A percentile compares a stretch with the other conserved stretches of the same genome.
phyloP scores from a whole-genome alignment of 2,113 vertebrate species.

The Siphamia tubifer region DNA sequence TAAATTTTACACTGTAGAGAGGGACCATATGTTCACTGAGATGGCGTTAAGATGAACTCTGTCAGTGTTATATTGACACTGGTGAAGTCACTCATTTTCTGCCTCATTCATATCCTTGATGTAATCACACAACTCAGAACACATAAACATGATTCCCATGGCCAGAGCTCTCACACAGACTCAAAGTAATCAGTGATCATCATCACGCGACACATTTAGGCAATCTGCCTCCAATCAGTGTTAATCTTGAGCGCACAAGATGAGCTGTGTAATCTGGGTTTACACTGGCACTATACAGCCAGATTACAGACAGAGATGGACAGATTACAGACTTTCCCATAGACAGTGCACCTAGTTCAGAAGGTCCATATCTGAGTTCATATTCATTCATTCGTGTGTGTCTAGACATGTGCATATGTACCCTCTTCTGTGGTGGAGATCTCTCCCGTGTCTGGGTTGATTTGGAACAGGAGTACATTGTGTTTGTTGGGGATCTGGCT shows the following conservation, averaged over 20 bases:
- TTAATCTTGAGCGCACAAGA: slow-evolving; percentile 53
- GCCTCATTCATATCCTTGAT: no score
- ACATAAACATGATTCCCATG: not conserved
- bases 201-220: slow-evolving; percentile 50
- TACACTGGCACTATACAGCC: slow-evolving; percentile 37
- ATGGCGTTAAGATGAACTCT: no score
- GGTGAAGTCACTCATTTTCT: not conserved
- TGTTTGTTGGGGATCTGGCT: slow-evolving; percentile 84
- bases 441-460: slow-evolving; percentile 84
- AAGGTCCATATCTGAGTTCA: not conserved
- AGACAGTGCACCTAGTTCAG: not conserved
- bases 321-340: slow-evolving; percentile 44
- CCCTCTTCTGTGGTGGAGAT: slow-evolving; percentile 87
- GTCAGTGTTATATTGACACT: no score
- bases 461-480: slow-evolving; percentile 81
- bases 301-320: slow-evolving; percentile 52
- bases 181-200: slow-evolving; percentile 22
- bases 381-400: not conserved
- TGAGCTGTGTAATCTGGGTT: slow-evolving; percentile 67
- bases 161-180: not conserved
- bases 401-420: slow-evolving; percentile 37
- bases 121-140: not conserved
- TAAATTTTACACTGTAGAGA: no score
- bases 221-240: slow-evolving; percentile 52
- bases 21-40: no score